phyloP scores from a whole-genome alignment of 2,797 vertebrate genomes.

The Syngnathus rostellatus region DNA sequence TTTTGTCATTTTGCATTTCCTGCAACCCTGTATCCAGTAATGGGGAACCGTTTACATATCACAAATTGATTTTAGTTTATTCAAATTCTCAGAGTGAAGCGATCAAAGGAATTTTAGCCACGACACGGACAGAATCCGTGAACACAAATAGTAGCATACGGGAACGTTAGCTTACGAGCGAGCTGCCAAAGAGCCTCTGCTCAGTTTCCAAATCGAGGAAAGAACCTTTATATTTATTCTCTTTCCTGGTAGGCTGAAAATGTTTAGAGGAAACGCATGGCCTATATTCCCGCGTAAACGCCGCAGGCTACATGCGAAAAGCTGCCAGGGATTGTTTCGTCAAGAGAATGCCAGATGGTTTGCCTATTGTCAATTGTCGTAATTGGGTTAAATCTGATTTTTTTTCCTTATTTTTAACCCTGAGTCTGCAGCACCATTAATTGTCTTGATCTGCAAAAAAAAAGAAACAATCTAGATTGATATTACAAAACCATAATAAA shows the following conservation, averaged over 20 bases:
- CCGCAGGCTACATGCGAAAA: slow-evolving; percentile 34
- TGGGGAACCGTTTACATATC: too few relatives aligned
- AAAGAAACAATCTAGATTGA: too few relatives aligned
- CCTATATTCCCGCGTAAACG: slow-evolving; percentile 24
- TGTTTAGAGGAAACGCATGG: slow-evolving; percentile 16
- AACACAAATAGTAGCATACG: not conserved
- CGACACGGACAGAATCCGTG: not conserved
- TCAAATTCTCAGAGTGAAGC: too few relatives aligned
- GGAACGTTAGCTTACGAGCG: slow-evolving; percentile 10
- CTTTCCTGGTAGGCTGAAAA: slow-evolving; percentile 23
- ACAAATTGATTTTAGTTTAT: too few relatives aligned
- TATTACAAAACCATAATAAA: too few relatives aligned
- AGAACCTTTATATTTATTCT: slow-evolving; percentile 15
- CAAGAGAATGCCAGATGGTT: slow-evolving; percentile 53
- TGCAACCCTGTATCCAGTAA: not conserved
- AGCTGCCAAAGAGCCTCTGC: not conserved
- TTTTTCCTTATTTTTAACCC: slow-evolving; percentile 19
- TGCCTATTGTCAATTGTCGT: slow-evolving; percentile 33
- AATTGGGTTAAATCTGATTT: slow-evolving; percentile 28
- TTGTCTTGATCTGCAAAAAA: too few relatives aligned
- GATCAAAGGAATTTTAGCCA: too few relatives aligned
- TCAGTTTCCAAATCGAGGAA: slow-evolving; percentile 31
- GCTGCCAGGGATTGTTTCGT: slow-evolving; percentile 38
- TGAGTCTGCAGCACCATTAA: slow-evolving; percentile 11
- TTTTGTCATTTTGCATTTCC: not conserved